Conservation (phyloP, 2,113 vertebrate genomes). For the Mola mola region DNA sequence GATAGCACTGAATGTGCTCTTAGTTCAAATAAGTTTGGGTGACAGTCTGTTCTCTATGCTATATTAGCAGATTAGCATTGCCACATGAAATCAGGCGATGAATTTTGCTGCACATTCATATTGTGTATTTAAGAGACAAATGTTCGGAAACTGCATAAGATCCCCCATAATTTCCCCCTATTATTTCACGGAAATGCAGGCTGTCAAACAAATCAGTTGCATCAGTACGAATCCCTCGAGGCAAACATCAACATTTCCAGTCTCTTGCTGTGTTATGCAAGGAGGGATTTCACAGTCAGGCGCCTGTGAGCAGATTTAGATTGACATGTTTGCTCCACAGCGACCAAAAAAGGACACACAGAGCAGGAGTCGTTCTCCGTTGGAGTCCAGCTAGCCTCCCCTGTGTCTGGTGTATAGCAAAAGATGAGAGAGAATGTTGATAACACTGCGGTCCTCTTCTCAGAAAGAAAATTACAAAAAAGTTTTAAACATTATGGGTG, state of each 20-base stretch:
- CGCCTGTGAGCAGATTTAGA: slow-evolving; percentile 37
- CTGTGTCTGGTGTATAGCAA: too few relatives aligned
- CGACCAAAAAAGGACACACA: too few relatives aligned
- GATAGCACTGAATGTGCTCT: slow-evolving; percentile 4
- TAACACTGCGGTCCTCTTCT: too few relatives aligned
- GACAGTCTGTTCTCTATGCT: slow-evolving; percentile 1
- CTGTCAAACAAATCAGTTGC: slow-evolving; percentile 5
- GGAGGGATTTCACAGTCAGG: slow-evolving; percentile 44
- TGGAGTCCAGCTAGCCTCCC: background rate
- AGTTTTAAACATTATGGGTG: too few relatives aligned
- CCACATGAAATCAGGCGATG: too few relatives aligned
- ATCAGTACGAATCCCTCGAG: slow-evolving; percentile 20
- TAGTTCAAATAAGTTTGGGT: slow-evolving; percentile 29
- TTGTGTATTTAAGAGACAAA: slow-evolving; percentile 1
- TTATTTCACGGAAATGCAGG: slow-evolving; percentile 2
- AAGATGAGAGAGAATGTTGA: too few relatives aligned
- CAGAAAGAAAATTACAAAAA: too few relatives aligned
- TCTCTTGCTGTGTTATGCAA: slow-evolving; percentile 25
- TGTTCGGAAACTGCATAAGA: slow-evolving; percentile 8
- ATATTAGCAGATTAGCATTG: slow-evolving; percentile 31
- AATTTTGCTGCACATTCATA: slow-evolving; percentile 6
- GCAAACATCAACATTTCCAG: slow-evolving; percentile 55
- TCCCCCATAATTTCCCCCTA: slow-evolving; percentile 1
- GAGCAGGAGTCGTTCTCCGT: slow-evolving; percentile 12
- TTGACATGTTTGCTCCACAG: slow-evolving; percentile 50